Evolutionary conservation across 2,888 invertebrate genomes (phyloP), one percentile per base, ranked within the genome.

Genomic region (Pollenia amentaria): DNA sequence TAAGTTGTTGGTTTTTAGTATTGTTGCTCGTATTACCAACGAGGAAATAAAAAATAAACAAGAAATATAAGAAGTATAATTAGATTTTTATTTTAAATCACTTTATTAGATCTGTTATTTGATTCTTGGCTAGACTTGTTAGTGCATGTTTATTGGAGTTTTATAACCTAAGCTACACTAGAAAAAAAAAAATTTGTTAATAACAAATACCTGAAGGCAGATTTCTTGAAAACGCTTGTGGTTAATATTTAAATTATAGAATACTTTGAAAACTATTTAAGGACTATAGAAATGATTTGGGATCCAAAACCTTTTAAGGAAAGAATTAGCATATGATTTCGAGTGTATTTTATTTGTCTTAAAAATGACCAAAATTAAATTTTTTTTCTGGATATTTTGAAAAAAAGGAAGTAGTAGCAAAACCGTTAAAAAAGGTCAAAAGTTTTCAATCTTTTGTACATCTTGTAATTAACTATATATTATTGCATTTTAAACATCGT

Each of bases 21-120:
- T 76, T 48, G 21, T 70, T 51, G 8, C 53, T 65, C 46, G 72
- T 60, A 72, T 81, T 73, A 62, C 65, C 48, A 64, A 70, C 51
- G 7, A 81, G 65, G 72, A 67, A 84, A 79, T 72, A 60, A 53
- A 53, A 73, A 72, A 82, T 46, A 60, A 78, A 69, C 67, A 82
- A 60, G 67, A 46, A 85, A 82, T 82, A 78, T 82, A 85, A 85
- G 80, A 79, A 87, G 70, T 82, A 72, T 87, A 87, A 87, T 87
- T 87, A 87, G 85, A 79, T 85, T 82, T 82, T 76, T 86, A 86
- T 86, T 82, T 76, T 73, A 84, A 87, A 87, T 87, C 87, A 85
- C 87, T 85, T 85, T 82, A 85, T 85, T 85, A 82, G 78, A 85
- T 87, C 87, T 81, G 84, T 81, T 84, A 86, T 86, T 86, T 78